Evolutionary conservation across 2,888 invertebrate genomes (phyloP).

Genomic region (Stenodema calcarata): DNA sequence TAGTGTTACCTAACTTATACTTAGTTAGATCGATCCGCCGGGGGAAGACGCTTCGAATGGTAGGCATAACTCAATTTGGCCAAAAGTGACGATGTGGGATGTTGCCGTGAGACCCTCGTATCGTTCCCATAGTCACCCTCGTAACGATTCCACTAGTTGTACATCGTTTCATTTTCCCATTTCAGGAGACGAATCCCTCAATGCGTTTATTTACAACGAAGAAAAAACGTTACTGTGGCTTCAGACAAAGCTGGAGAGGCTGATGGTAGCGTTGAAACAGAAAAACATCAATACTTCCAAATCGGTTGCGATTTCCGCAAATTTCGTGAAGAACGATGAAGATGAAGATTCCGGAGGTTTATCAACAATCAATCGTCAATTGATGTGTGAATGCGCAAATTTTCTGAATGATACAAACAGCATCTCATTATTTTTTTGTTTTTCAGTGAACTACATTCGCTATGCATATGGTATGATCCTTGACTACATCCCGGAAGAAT

Average conservation of each 20-base stretch:
- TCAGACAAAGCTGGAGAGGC: conserved; percentile 72
- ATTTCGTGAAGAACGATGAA: conserved; percentile 73
- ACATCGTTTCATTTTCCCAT: conserved; percentile 55
- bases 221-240: conserved; percentile 79
- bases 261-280: conserved; percentile 70
- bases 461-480: conserved; percentile 82
- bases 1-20: too few relatives aligned
- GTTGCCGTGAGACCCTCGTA: too few relatives aligned
- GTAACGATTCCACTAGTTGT: too few relatives aligned
- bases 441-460: conserved; percentile 68
- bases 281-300: conserved; percentile 75
- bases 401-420: not conserved
- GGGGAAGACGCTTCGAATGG: too few relatives aligned
- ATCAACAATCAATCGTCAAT: too few relatives aligned
- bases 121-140: too few relatives aligned
- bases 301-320: conserved; percentile 76
- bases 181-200: conserved; percentile 72
- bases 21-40: too few relatives aligned
- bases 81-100: too few relatives aligned
- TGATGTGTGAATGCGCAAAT: not conserved
- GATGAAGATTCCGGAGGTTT: conserved; percentile 65
- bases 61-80: too few relatives aligned
- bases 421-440: not conserved
- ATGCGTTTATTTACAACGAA: conserved; percentile 84
- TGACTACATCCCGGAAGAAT: conserved; percentile 76